Percentiles rank a stretch among this genome's conserved stretches.
These are phyloP conservation scores for Geococcyx californianus DNA, from an alignment of 2,113 vertebrate genomes.

Conservation along the genomic window DNA sequence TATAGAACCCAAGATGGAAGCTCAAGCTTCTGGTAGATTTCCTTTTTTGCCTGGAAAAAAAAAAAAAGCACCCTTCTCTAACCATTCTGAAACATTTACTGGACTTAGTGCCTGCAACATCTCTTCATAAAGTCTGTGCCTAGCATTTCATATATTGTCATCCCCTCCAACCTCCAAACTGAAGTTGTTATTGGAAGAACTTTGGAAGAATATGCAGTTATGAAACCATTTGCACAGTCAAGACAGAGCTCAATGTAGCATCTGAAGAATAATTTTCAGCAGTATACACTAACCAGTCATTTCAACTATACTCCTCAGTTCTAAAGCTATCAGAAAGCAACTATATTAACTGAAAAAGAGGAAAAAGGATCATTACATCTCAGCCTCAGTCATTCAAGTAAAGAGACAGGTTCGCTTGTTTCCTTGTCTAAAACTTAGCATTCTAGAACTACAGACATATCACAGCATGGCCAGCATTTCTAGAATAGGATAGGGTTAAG, in stretches of 20 bases:
- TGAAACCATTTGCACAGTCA: neutral
- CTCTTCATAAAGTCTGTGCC: neutral
- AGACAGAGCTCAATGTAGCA: neutral
- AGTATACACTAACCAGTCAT: neutral
- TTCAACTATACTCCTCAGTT: neutral
- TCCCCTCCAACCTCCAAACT: neutral
- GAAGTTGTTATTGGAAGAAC: neutral
- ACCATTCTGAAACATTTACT: neutral
- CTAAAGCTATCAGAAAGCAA: neutral
- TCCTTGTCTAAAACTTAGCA: neutral
- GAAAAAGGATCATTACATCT: neutral
- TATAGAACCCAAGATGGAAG: neutral
- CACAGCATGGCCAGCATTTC: neutral
- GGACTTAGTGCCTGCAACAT: neutral
- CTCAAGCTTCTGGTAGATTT: neutral
- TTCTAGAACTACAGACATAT: neutral
- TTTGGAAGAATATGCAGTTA: neutral
- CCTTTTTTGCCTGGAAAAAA: neutral
- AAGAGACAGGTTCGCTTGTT: neutral
- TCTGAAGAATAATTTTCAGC: neutral
- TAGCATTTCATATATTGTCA: neutral
- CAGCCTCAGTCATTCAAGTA: neutral
- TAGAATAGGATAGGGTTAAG: neutral
- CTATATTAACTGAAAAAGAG: neutral
- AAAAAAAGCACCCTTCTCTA: neutral